Conservation (phyloP, 2,113 vertebrate species). For the Rousettus leschenaultii region DNA sequence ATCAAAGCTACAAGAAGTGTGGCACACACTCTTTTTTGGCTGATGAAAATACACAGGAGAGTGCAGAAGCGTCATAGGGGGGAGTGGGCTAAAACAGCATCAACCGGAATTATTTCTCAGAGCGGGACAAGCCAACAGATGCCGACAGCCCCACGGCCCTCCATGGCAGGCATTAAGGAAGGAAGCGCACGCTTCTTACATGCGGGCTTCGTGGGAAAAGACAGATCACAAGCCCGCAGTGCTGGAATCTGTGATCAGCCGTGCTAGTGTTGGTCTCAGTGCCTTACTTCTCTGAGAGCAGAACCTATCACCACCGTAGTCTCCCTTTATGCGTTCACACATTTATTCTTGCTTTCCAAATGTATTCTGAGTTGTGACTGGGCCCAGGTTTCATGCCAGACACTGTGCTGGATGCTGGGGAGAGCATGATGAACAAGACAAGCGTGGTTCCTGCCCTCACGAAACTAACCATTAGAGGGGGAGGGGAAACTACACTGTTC, state of each 20-base stretch:
- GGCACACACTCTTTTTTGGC: neutral
- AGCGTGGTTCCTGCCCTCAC: accelerated
- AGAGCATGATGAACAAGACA: neutral
- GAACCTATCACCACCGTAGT: neutral
- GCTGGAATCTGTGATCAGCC: neutral
- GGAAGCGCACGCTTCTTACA: neutral
- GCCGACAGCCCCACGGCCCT: neutral
- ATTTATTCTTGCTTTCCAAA: neutral
- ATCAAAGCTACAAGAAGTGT: neutral
- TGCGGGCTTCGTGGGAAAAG: neutral
- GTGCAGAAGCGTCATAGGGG: neutral
- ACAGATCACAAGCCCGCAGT: neutral
- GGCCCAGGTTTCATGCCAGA: neutral
- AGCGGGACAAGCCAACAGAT: neutral
- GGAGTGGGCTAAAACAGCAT: neutral
- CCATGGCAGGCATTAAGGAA: neutral
- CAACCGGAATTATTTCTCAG: neutral
- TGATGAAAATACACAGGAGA: neutral
- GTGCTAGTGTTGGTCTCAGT: neutral
- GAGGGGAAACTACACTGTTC: too few relatives aligned
- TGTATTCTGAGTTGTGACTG: neutral
- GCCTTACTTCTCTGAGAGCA: neutral
- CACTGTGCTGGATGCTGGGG: neutral
- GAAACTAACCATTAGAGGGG: neutral
- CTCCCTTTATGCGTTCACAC: neutral